Percentiles rank a stretch among this genome's conserved stretches.
These are phyloP conservation scores for Origma solitaria DNA, from an alignment of 2,113 vertebrate genomes.

Conservation along the genomic window DNA sequence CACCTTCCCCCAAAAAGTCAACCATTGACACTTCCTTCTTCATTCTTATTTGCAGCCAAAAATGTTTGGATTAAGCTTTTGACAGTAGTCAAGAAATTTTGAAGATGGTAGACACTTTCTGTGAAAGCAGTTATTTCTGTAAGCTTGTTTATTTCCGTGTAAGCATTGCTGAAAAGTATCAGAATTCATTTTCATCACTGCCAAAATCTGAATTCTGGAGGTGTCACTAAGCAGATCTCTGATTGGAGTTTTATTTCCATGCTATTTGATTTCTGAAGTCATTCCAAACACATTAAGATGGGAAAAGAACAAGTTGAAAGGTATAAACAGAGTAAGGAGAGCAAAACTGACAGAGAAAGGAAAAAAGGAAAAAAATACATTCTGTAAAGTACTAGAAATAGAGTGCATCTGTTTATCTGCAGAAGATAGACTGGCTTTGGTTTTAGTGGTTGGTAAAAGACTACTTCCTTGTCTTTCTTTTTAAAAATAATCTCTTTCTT, in stretches of 20 bases:
- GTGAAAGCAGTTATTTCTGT: neutral
- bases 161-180: neutral
- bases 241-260: slow-evolving; percentile 2
- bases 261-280: slow-evolving; percentile 6
- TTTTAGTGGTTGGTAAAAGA: neutral
- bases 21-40: neutral
- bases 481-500: neutral
- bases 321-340: neutral
- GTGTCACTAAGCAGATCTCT: neutral
- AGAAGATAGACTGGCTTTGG: neutral
- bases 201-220: neutral
- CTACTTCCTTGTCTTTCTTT: neutral
- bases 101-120: neutral
- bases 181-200: slow-evolving; percentile 9
- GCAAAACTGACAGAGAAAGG: neutral
- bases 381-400: neutral
- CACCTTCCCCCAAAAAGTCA: neutral
- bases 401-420: neutral
- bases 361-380: neutral
- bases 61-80: slow-evolving; percentile 5
- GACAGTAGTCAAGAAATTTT: neutral
- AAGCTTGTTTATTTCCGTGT: neutral
- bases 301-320: neutral
- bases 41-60: neutral
- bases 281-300: neutral